Evolutionary conservation across 2,888 invertebrate species (phyloP).

Genomic region (Pilophorus perplexus): DNA sequence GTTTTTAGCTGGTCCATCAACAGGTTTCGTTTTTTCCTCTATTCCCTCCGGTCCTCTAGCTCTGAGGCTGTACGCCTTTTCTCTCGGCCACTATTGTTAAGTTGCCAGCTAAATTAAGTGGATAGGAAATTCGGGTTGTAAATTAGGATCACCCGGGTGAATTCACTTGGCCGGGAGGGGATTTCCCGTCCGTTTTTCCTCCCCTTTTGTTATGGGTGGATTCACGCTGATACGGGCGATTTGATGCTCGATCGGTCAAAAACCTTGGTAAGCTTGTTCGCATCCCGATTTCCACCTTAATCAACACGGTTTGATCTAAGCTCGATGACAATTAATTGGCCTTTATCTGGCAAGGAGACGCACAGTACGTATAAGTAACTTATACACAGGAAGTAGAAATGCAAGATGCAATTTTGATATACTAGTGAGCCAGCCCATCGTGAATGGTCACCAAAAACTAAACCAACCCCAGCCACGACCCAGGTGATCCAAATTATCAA

Average conservation of each 20-base stretch:
- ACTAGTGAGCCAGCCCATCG: no score
- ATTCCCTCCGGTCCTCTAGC: background rate
- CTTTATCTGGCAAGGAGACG: no score
- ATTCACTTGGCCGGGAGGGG: background rate
- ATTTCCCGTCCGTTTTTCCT: background rate
- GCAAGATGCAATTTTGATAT: no score
- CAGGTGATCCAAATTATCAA: no score
- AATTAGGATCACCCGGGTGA: constrained; percentile 15
- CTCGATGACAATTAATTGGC: no score
- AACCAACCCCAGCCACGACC: no score
- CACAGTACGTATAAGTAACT: no score
- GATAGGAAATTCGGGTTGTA: constrained; percentile 30
- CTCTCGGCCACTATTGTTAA: constrained; percentile 12
- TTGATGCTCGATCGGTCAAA: background rate
- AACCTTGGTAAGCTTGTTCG: background rate
- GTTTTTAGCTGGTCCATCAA: constrained; percentile 17
- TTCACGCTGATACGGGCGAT: background rate
- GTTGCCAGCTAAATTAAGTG: constrained; percentile 38
- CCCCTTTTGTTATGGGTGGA: background rate
- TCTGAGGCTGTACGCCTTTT: background rate
- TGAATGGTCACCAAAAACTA: no score
- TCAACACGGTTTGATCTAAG: no score
- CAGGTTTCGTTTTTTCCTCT: constrained; percentile 15
- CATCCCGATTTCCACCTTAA: background rate
- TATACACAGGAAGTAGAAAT: no score